These are phyloP conservation scores for Tetrapedia diversipes DNA, from an alignment of 2,888 invertebrate genomes.

Conservation along the genomic window DNA sequence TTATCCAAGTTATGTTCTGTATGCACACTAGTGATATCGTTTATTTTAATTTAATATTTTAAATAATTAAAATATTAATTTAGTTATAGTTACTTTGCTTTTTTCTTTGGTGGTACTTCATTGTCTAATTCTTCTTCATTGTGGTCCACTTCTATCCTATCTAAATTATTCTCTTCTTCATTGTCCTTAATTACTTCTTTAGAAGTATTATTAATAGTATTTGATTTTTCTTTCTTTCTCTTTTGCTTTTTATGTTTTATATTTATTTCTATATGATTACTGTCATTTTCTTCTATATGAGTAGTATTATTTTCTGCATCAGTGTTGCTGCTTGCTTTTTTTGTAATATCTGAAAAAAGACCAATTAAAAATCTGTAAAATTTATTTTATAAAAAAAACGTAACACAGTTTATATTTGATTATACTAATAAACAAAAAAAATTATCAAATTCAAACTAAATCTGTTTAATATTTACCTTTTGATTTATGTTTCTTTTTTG, in stretches of 20 bases:
- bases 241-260: slow-evolving; percentile 17
- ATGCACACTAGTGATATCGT: background rate
- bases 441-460: background rate
- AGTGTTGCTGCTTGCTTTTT: slow-evolving; percentile 1
- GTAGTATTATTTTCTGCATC: slow-evolving; percentile 15
- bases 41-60: background rate
- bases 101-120: slow-evolving; percentile 23
- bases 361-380: background rate
- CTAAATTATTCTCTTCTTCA: slow-evolving; percentile 12
- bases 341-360: slow-evolving; percentile 19
- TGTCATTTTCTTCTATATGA: slow-evolving; percentile 6
- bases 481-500: slow-evolving; percentile 39
- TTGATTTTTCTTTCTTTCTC: slow-evolving; percentile 31
- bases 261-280: slow-evolving; percentile 12
- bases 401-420: background rate
- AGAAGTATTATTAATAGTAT: slow-evolving; percentile 2
- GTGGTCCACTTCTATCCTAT: slow-evolving; percentile 58
- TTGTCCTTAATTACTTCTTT: slow-evolving; percentile 5
- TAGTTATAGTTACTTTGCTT: slow-evolving; percentile 12
- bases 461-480: slow-evolving; percentile 37
- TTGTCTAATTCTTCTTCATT: slow-evolving; percentile 59
- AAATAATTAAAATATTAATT: background rate
- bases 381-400: background rate
- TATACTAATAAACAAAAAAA: background rate
- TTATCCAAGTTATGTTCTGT: slow-evolving; percentile 9